These are phyloP conservation scores for Eulemur albifrons DNA, from an alignment of 2,797 vertebrate species.

Conservation along the genomic window DNA sequence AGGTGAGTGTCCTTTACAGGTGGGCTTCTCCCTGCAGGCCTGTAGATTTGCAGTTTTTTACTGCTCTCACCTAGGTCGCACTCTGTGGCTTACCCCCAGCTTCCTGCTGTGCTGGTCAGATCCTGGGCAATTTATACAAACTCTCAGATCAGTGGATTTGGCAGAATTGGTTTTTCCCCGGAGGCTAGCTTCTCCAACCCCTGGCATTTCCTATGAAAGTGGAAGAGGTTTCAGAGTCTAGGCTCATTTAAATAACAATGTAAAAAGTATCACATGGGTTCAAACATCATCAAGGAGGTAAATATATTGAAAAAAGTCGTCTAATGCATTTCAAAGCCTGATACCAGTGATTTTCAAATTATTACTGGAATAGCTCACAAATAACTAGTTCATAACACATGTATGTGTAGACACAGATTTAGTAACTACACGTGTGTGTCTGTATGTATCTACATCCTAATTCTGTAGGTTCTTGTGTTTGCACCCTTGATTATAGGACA, in stretches of 20 bases:
- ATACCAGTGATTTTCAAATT: background rate
- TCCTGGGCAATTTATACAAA: background rate
- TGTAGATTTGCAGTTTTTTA: background rate
- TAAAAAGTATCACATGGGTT: background rate
- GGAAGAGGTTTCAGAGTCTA: background rate
- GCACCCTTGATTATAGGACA: background rate
- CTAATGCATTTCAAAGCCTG: background rate
- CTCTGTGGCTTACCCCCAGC: background rate
- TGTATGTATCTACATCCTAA: background rate
- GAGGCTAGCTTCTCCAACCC: background rate
- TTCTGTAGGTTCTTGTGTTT: background rate
- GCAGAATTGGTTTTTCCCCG: background rate
- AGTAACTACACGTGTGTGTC: background rate
- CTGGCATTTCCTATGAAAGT: background rate
- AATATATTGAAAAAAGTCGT: background rate
- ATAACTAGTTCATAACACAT: background rate
- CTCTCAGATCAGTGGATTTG: background rate
- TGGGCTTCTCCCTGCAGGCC: background rate
- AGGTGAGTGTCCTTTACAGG: background rate
- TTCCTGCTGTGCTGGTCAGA: background rate
- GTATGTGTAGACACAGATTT: background rate
- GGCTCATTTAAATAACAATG: conserved; percentile 31
- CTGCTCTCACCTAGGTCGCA: background rate
- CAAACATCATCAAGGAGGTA: background rate
- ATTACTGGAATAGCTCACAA: background rate